Base-by-base conservation (phyloP, 2,113 vertebrate species). In the Melanotaenia duboulayi region DNA sequence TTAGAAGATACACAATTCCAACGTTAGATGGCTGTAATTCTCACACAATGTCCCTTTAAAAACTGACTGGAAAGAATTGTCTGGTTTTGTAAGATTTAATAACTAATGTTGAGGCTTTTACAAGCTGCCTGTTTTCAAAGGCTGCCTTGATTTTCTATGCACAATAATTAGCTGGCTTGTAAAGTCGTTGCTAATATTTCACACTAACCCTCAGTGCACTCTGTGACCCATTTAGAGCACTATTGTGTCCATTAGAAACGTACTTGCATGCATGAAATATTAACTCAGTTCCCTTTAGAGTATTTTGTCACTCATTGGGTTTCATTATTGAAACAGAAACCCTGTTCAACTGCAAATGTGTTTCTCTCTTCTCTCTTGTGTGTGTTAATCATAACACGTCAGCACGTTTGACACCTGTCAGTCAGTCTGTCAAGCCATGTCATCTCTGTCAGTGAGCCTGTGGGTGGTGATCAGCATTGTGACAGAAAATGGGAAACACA, bases 161-260 rank as follows among this genome's bases (percentile, higher is more conserved):
- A 24, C n/a, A 7, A 65, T 81, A 88, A 89, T 92, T 89, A 90
- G 66, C 59, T 24, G 40, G 60, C 83, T 84, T 90, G 76, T 85
- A 82, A 89, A 86, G 76, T 88, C 72, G 64, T 65, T 71, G 76
- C 74, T 76, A 65, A 84, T 84, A 73, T 86, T 81, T 81, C 83
- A 88, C 60, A 67, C 84, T 72, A 77, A 72, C 60, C 71, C 74
- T 19, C 11, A 4, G 70, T 78, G 75, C 79, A 70, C 80, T 78
- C 60, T 56, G 16, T 35, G 22, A 77, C 74, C 74, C 74, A 76
- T 39, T 78, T 50, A 66, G 54, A 83, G 77, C 74, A 49, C 78
- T 65, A 81, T 76, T 84, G 71, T 54, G 55, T 83, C 87, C 89
- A 87, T 91, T 90, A 88, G 83, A 86, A 84, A 69, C 73, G 62